Percentiles rank a stretch among this genome's conserved stretches.
phyloP scores from a whole-genome alignment of 2,113 vertebrate species.

The Poecilia latipinna region DNA sequence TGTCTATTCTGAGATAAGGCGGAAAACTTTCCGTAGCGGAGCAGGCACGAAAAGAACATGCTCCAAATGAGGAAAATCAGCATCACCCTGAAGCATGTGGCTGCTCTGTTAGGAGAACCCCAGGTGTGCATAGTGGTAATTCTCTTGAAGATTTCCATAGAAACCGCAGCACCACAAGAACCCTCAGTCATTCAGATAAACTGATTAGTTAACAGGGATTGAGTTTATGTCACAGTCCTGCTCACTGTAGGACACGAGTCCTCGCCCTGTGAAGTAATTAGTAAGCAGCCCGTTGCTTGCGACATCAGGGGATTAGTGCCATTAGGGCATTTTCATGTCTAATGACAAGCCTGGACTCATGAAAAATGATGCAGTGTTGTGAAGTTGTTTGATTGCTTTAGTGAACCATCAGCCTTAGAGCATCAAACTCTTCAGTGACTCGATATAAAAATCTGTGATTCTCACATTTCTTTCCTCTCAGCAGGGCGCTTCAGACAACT shows the following conservation, averaged over 20 bases:
- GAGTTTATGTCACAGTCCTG: constrained; percentile 12
- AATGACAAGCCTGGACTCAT: constrained; percentile 26
- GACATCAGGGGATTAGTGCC: constrained; percentile 21
- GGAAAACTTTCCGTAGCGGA: constrained; percentile 11
- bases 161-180: constrained; percentile 34
- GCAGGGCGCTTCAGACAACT: not conserved
- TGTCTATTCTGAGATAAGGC: not conserved
- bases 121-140: constrained; percentile 15
- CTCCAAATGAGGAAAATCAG: constrained; percentile 7
- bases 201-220: constrained; percentile 18
- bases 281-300: constrained; percentile 19
- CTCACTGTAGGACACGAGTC: constrained; percentile 12
- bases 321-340: constrained; percentile 23
- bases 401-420: constrained; percentile 37
- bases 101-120: constrained; percentile 15
- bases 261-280: constrained; percentile 27
- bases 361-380: constrained; percentile 29
- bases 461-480: not conserved
- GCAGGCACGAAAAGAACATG: constrained; percentile 1
- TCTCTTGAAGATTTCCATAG: constrained; percentile 52
- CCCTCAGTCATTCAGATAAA: constrained; percentile 23
- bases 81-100: not conserved
- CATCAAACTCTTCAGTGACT: constrained; percentile 25
- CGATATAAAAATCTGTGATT: constrained; percentile 1
- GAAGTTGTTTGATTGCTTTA: constrained; percentile 43